Evolutionary conservation across 2,113 vertebrate species (phyloP).

Genomic region (Uropsilus gracilis): DNA sequence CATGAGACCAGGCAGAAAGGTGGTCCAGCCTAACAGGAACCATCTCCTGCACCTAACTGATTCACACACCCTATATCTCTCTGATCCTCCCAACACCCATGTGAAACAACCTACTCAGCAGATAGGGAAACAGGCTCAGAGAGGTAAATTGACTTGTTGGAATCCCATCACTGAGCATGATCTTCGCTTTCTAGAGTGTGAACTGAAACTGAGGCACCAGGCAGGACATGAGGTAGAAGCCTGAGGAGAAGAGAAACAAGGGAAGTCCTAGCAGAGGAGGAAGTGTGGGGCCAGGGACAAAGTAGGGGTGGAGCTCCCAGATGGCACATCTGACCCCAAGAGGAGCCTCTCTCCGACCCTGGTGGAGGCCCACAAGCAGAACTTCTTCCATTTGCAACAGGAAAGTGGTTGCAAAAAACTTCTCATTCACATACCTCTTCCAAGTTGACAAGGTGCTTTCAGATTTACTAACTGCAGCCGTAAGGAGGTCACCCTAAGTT

Average conservation of each 20-base stretch:
- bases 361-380: rapidly evolving
- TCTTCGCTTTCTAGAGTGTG: neutral
- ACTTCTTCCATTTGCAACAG: neutral
- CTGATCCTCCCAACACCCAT: neutral
- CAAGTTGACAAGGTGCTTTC: neutral
- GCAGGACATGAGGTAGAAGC: neutral
- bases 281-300: neutral
- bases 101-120: neutral
- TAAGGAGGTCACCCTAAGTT: neutral
- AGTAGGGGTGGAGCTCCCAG: neutral
- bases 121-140: neutral
- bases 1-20: neutral
- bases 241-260: neutral
- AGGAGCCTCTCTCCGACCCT: neutral
- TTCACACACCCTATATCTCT: neutral
- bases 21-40: neutral
- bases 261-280: neutral
- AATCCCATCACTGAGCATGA: neutral
- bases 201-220: neutral
- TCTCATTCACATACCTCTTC: neutral
- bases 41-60: neutral
- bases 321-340: neutral
- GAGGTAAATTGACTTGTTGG: neutral
- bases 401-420: neutral
- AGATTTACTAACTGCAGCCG: neutral